These are phyloP conservation scores for Didymodactylos carnosus DNA, from an alignment of 2,888 invertebrate species.

Conservation along the genomic window DNA sequence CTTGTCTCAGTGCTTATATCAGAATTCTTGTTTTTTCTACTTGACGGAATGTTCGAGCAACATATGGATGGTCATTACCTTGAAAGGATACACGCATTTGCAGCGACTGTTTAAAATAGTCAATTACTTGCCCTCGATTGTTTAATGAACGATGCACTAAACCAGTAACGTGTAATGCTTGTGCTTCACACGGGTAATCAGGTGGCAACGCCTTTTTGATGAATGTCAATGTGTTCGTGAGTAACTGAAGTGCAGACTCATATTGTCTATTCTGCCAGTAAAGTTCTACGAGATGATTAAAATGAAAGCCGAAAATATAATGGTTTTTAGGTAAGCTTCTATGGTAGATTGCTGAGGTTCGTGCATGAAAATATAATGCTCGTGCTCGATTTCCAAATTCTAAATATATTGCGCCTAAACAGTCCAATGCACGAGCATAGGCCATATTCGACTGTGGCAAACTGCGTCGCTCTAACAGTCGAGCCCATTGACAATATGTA, in stretches of 20 bases:
- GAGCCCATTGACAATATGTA: neutral
- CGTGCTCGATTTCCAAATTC: neutral
- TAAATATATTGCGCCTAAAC: neutral
- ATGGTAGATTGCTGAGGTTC: neutral
- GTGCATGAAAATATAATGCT: neutral
- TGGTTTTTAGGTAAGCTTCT: neutral
- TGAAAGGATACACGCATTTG: neutral
- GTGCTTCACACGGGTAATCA: neutral
- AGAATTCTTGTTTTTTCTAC: too few relatives aligned
- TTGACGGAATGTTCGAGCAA: neutral
- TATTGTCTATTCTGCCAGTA: neutral
- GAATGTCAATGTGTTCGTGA: neutral
- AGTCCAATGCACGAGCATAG: neutral
- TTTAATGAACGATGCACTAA: neutral
- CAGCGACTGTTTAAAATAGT: neutral
- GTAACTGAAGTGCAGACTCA: neutral
- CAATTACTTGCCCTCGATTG: neutral
- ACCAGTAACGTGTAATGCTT: neutral
- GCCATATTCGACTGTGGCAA: neutral
- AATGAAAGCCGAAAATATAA: neutral
- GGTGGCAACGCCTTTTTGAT: neutral
- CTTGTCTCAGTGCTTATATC: too few relatives aligned
- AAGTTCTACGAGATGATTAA: neutral
- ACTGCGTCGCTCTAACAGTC: neutral
- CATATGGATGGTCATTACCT: neutral